Conservation (phyloP, 2,888 invertebrate genomes). For the Physocephala rufipes region DNA sequence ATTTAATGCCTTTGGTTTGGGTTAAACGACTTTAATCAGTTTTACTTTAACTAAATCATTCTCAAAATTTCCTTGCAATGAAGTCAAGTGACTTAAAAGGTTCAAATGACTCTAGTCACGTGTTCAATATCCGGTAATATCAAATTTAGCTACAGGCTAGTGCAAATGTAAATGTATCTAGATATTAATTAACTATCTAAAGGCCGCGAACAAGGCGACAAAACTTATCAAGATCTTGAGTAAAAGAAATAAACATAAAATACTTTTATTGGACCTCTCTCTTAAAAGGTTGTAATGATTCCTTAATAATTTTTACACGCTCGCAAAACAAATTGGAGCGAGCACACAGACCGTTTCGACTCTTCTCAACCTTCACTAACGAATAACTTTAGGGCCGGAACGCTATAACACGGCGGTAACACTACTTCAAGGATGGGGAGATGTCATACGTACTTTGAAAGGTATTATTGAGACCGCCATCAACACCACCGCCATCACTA, state of each 20-base stretch:
- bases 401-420: no score
- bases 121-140: constrained; percentile 48
- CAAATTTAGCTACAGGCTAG: no score
- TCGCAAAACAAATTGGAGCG: no score
- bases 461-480: not conserved
- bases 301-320: constrained; percentile 7
- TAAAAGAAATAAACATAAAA: not conserved
- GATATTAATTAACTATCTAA: constrained; percentile 52
- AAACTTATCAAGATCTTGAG: constrained; percentile 37
- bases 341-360: no score
- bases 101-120: constrained; percentile 46
- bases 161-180: constrained; percentile 42
- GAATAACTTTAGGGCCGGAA: no score
- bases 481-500: no score
- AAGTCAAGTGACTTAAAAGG: constrained; percentile 48
- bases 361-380: no score
- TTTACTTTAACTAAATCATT: constrained; percentile 48
- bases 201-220: constrained; percentile 26
- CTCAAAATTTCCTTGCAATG: constrained; percentile 1
- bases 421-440: no score
- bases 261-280: constrained; percentile 25
- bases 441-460: not conserved
- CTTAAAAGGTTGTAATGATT: constrained; percentile 13
- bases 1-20: constrained; percentile 40
- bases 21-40: constrained; percentile 63